phyloP scores from a whole-genome alignment of 1,140 invertebrate species.

The Cyrtorhinus lividipennis region DNA sequence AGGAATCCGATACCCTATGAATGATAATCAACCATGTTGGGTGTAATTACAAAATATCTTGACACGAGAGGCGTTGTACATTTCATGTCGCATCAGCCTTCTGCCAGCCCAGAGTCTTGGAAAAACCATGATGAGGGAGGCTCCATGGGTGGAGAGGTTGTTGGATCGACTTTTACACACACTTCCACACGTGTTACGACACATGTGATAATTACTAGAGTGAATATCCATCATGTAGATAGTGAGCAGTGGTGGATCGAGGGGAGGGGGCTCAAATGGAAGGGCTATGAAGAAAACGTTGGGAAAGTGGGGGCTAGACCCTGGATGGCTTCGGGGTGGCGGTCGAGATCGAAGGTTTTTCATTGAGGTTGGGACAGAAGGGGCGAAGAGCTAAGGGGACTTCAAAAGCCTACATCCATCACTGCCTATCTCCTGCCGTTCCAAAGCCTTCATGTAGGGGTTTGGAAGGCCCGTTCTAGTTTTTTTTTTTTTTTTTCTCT shows the following conservation, averaged over 20 bases:
- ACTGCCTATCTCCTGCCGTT: constrained; percentile 10
- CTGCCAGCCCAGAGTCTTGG: neutral
- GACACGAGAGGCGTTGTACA: neutral
- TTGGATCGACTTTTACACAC: constrained; percentile 9
- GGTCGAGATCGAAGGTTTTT: constrained; percentile 4
- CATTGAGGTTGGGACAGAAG: constrained; percentile 7
- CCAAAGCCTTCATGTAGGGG: neutral
- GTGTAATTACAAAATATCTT: neutral
- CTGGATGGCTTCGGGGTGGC: neutral
- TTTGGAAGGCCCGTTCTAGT: neutral
- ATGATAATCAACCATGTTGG: no score
- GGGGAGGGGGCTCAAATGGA: no score
- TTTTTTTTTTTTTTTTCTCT: neutral
- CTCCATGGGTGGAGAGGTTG: no score
- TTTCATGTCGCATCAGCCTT: neutral
- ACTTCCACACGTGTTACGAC: neutral
- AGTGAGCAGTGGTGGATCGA: neutral
- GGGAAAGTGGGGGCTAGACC: neutral
- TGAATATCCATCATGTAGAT: constrained; percentile 17
- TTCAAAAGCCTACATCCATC: constrained; percentile 15
- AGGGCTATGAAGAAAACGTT: neutral
- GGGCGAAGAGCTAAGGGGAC: constrained; percentile 9
- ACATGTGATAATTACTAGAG: constrained; percentile 13
- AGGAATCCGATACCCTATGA: no score
- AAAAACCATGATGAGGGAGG: neutral